phyloP scores from a whole-genome alignment of 23 tunicate genomes.

The Clavelina lepadiformis region DNA sequence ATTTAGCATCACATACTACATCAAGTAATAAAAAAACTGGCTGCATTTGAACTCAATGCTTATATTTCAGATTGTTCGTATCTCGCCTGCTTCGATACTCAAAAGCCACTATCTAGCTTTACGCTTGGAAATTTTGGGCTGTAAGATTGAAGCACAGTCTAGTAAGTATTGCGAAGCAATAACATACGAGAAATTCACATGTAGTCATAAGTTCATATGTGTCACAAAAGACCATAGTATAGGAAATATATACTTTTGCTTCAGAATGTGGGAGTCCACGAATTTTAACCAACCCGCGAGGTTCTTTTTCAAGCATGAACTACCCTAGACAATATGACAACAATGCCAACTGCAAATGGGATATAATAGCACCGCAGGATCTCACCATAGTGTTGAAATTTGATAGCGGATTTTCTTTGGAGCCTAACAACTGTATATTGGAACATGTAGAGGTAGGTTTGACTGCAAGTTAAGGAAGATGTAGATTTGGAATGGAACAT shows the following conservation, averaged over 20 bases:
- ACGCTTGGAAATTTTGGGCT: conserved; percentile 39
- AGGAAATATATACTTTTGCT: too few relatives aligned
- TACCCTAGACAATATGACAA: conserved; percentile 45
- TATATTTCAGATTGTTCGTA: conserved; percentile 36
- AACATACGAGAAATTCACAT: too few relatives aligned
- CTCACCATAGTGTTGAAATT: conserved; percentile 26
- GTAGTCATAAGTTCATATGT: too few relatives aligned
- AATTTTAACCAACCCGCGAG: conserved; percentile 27
- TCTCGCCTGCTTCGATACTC: conserved; percentile 32
- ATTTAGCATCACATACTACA: too few relatives aligned
- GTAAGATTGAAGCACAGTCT: conserved; percentile 26
- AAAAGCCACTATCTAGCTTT: conserved; percentile 12
- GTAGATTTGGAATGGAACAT: not conserved
- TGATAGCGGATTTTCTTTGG: conserved; percentile 20
- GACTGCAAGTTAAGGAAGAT: not conserved
- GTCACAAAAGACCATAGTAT: too few relatives aligned
- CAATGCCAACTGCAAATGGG: conserved; percentile 69
- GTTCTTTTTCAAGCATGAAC: conserved; percentile 52
- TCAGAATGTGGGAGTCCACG: conserved; percentile 59
- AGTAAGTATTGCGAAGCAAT: too few relatives aligned
- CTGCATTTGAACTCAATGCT: too few relatives aligned
- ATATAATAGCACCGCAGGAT: conserved; percentile 40
- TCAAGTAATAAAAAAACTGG: too few relatives aligned
- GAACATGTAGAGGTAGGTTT: conserved; percentile 48
- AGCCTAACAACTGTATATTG: conserved; percentile 22